phyloP scores from a whole-genome alignment of 2,113 vertebrate genomes.

The Miniopterus natalensis region DNA sequence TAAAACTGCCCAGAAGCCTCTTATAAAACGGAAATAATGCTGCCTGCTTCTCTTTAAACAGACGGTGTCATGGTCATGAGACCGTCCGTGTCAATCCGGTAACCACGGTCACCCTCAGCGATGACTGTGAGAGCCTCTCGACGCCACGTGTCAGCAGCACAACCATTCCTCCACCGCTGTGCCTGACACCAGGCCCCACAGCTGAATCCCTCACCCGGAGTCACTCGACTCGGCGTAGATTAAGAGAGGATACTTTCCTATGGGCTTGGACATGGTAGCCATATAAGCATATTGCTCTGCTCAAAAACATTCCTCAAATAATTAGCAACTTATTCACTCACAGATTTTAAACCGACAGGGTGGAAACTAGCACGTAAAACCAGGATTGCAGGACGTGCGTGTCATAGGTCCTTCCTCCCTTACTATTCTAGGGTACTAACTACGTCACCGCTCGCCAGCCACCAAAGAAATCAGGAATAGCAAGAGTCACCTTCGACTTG shows the following conservation, averaged over 20 bases:
- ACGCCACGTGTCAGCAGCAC: neutral
- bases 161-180: neutral
- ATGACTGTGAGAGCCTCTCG: neutral
- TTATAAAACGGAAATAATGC: neutral
- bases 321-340: neutral
- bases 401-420: neutral
- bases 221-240: neutral
- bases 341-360: neutral
- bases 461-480: conserved; percentile 90
- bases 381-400: neutral
- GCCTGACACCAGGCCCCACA: neutral
- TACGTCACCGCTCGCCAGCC: conserved; percentile 41
- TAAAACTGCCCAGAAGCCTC: neutral
- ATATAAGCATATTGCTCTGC: too few species aligned
- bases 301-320: neutral
- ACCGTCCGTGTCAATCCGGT: neutral
- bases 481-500: conserved; percentile 91
- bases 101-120: neutral
- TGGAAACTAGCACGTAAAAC: neutral
- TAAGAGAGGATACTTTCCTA: neutral
- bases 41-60: neutral
- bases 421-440: conserved; percentile 78
- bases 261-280: fast-evolving
- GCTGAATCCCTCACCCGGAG: neutral
- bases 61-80: neutral